Percentiles rank a stretch among this genome's conserved stretches.
phyloP scores from a whole-genome alignment of 2,113 vertebrate genomes.

The Craseonycteris thonglongyai region DNA sequence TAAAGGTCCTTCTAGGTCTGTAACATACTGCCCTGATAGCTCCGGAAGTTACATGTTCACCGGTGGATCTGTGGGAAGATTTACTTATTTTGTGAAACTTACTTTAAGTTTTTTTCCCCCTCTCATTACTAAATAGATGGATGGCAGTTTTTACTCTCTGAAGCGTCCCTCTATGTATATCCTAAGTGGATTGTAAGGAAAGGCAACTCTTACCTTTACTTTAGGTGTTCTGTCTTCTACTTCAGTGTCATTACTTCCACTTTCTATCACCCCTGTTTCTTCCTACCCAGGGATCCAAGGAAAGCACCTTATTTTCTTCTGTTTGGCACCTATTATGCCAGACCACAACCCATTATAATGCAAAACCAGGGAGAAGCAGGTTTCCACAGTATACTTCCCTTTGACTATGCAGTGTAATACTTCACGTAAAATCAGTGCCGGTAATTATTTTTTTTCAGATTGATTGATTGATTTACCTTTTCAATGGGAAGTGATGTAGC shows the following conservation, averaged over 20 bases:
- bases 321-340: neutral
- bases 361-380: neutral
- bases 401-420: neutral
- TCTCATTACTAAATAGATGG: neutral
- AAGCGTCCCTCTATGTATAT: neutral
- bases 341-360: neutral
- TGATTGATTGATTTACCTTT: conserved; percentile 24
- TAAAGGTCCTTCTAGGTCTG: neutral
- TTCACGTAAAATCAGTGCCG: conserved; percentile 12
- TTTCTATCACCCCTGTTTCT: neutral
- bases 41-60: neutral
- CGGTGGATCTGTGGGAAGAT: neutral
- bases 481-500: conserved; percentile 22
- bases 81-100: neutral
- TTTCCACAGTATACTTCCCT: neutral
- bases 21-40: neutral
- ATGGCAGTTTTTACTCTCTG: neutral
- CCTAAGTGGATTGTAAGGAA: neutral
- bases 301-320: neutral
- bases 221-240: neutral
- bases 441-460: neutral
- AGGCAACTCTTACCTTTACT: too few relatives aligned
- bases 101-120: neutral
- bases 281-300: neutral
- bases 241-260: neutral